phyloP scores from a whole-genome alignment of 2,797 vertebrate species.

The Anguilla marmorata region DNA sequence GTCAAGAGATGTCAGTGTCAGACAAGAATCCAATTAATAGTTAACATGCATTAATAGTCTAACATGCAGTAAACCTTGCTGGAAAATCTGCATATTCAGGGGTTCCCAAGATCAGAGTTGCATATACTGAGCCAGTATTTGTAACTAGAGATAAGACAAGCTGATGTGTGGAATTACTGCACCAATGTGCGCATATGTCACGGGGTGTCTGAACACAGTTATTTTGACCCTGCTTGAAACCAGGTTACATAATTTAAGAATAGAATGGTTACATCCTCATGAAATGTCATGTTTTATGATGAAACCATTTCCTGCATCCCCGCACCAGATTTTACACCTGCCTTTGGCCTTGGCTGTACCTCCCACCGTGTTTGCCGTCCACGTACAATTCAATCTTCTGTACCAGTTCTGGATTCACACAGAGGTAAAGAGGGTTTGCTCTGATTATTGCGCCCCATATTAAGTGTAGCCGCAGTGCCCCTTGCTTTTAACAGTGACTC shows the following conservation, averaged over 20 bases:
- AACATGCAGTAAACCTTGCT: background rate
- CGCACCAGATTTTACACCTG: constrained; percentile 82
- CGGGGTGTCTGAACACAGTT: background rate
- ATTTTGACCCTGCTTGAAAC: background rate
- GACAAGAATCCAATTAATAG: background rate
- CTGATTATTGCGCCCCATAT: background rate
- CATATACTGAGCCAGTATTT: background rate
- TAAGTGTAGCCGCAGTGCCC: background rate
- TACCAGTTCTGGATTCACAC: constrained; percentile 99
- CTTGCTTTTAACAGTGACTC: background rate
- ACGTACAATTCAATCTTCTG: constrained; percentile 90
- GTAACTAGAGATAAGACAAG: background rate
- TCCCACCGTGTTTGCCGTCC: constrained; percentile 84
- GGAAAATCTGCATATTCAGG: background rate
- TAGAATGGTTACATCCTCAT: background rate
- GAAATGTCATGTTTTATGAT: background rate
- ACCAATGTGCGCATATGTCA: background rate
- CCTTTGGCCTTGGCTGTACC: constrained; percentile 86
- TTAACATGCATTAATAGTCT: background rate
- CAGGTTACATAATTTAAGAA: background rate
- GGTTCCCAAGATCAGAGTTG: background rate
- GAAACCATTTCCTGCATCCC: constrained; percentile 17
- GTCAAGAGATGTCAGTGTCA: background rate
- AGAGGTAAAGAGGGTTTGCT: constrained; percentile 74
- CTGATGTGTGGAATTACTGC: background rate